A percentile compares a stretch with the other conserved stretches of the same genome.
These are phyloP conservation scores for Anarrhichthys ocellatus DNA, from an alignment of 2,113 vertebrate genomes.

Conservation along the genomic window DNA sequence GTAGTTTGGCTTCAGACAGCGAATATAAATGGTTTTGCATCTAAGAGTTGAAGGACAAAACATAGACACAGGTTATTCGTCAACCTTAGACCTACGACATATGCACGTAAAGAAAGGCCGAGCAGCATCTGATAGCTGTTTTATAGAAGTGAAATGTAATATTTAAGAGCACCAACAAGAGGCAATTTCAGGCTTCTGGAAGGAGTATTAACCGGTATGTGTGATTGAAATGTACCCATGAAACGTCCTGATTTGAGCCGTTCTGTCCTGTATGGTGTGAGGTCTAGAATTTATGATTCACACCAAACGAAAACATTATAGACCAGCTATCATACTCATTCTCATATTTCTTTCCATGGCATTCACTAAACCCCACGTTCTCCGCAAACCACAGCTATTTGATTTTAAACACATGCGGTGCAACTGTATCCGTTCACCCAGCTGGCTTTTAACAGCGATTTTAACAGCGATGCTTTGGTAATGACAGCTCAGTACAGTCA, in stretches of 20 bases:
- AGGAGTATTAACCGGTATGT: background rate
- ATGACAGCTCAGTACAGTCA: background rate
- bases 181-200: background rate
- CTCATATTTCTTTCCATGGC: slow-evolving; percentile 7
- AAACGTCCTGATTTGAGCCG: background rate
- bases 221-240: background rate
- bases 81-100: background rate
- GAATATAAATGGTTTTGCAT: slow-evolving; percentile 87
- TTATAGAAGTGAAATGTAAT: background rate
- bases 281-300: background rate
- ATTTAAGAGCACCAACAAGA: background rate
- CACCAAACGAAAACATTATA: slow-evolving; percentile 1
- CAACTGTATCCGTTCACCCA: background rate
- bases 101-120: background rate
- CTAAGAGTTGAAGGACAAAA: slow-evolving; percentile 70
- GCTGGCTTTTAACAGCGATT: background rate
- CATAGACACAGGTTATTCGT: slow-evolving; percentile 10
- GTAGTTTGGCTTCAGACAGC: slow-evolving; percentile 90
- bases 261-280: background rate
- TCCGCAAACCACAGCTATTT: background rate
- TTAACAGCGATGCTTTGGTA: background rate
- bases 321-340: background rate
- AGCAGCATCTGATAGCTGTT: background rate
- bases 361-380: slow-evolving; percentile 7
- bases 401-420: slow-evolving; percentile 24